Percentiles rank a stretch among this genome's conserved stretches.
Conservation (phyloP, 2,797 vertebrate species). For the Melanotaenia nigrans region DNA sequence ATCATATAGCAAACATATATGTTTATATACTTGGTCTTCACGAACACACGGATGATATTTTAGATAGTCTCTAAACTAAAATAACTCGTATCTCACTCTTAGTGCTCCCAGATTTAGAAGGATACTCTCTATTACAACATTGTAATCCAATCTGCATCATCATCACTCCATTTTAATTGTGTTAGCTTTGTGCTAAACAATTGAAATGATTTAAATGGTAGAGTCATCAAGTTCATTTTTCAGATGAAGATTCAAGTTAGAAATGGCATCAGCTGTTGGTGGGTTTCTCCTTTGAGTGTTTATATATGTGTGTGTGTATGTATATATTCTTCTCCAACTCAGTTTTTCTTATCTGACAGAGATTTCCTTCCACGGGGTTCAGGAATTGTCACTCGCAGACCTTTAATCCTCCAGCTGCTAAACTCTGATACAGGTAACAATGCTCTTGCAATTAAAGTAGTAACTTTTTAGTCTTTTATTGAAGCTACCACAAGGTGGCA, state of each 20-base stretch:
- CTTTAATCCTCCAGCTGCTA: slow-evolving; percentile 83
- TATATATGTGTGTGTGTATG: not conserved
- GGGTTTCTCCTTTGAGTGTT: slow-evolving; percentile 13
- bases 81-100: not conserved
- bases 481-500: slow-evolving; percentile 67
- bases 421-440: slow-evolving; percentile 63
- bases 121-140: no score
- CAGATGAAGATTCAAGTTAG: not conserved
- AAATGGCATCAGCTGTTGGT: slow-evolving; percentile 6
- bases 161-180: not conserved
- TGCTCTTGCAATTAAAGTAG: not conserved
- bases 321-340: slow-evolving; percentile 2
- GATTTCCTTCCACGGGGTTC: slow-evolving; percentile 84
- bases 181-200: not conserved
- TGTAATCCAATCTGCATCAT: not conserved
- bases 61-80: slow-evolving; percentile 2
- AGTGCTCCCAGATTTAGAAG: not conserved
- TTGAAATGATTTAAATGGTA: not conserved
- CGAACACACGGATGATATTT: not conserved
- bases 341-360: slow-evolving; percentile 59
- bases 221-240: slow-evolving; percentile 8
- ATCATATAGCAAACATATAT: not conserved
- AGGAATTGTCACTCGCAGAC: slow-evolving; percentile 84
- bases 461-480: slow-evolving; percentile 1
- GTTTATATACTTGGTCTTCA: not conserved